Evolutionary conservation across 2,113 vertebrate species (phyloP), one percentile per base, ranked within the genome.

Genomic region (Carassius carassius): DNA sequence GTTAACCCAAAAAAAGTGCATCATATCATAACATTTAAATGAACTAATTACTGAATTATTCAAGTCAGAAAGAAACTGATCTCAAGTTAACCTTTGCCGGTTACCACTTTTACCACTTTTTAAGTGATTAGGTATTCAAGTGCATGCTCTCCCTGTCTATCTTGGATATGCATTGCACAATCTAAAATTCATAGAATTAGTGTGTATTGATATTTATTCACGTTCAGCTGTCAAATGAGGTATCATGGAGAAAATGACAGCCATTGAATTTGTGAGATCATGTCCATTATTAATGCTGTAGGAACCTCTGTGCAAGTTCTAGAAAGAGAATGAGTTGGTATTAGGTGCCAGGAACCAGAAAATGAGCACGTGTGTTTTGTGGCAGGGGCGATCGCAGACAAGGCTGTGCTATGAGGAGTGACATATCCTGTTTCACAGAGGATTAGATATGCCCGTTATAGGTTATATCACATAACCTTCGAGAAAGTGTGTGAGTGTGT

Each of bases 341-440:
- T 21, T 62, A 25, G n/a, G 77, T 79, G 77, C 77, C 21, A 44
- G 77, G 21, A 79, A 47, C 13, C 37, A 47, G 60, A 63, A 35
- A 60, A 62, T 58, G 23, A 7, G 56, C 1, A 23, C 54, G 76
- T 58, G 63, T 78, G 41, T 44, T 41, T 54, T 44, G 63, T 13
- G 10, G 16, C 78, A 32, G 17, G 4, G 16, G 25, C 19, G 44
- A 67, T 74, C 72, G 17, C 63, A 51, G 32, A 83, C 81, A 65
- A 23, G 81, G 81, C 23, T 74, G 56, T 17, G 58, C 85, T 54
- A 78, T 80, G 86, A 73, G 21, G 73, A 80, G 56, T 73, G 23
- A 81, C 78, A n/a, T 81, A 67, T 87, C 86, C 16, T 69, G 32
- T 87, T 84, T 77, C 86, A 87, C 56, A 35, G 70, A 41, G 79